Evolutionary conservation across 2,888 invertebrate genomes (phyloP), one percentile per base, ranked within the genome.

Genomic region (Cerastis leucographa): DNA sequence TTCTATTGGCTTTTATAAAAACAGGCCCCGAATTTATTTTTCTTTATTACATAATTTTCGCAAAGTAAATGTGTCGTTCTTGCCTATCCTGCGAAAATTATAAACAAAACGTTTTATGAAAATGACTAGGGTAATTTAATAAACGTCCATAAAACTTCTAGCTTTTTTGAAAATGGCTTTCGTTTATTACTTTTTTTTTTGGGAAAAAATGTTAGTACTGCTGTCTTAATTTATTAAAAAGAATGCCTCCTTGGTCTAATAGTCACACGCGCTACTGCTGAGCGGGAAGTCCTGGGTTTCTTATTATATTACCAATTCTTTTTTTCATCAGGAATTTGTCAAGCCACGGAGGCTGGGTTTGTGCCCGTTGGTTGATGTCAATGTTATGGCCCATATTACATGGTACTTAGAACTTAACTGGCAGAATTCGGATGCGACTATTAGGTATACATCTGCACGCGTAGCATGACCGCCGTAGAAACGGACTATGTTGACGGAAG

Each of bases 121-220:
- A 76, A 68, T 76, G 17, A 56, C 49, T 40, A 51, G n/a, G 25
- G 6, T 29, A 65, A 77, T 83, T 68, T 69, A 61, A 83, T 83
- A n/a, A 59, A 61, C 29, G 9, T 64, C 22, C 51, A 40, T 40
- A 14, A 49, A 68, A 51, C 22, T 51, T 65, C n/a, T 49, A 56
- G 40, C 44, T 77, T 40, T 69, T 51, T 22, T 54, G 51, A 54
- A 78, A 84, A 69, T 65, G 14, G 35, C 19, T 78, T 61, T 78
- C 44, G 17, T 66, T 46, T 46, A 76, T 66, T 49, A 49, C 2
- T 40, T 51, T 66, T 49, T 56, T 25, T 51, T 25, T 56, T 22
- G 12, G 9, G 14, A 14, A 49, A 35, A 29, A 56, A 49, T 81
- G 44, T 74, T 12, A 76, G 25, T 14, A 75, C 25, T 68, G 42